Conservation (phyloP, 2,888 invertebrate species). For the Ichneumoninae sp. region DNA sequence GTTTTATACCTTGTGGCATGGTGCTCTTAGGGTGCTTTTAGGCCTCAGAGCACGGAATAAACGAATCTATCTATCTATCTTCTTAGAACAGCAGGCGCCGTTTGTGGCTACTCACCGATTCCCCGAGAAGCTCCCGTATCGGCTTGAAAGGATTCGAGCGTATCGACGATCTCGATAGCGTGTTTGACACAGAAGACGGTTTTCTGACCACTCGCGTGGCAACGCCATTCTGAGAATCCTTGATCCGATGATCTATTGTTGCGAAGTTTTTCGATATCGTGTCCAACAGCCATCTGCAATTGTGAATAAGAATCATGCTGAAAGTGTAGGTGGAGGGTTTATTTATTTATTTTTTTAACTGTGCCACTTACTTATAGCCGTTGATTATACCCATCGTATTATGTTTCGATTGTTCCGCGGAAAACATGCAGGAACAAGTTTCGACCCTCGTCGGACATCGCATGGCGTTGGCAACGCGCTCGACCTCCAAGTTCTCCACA, state of each 20-base stretch:
- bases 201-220: conserved; percentile 71
- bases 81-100: no score
- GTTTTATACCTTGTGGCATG: no score
- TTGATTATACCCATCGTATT: conserved; percentile 76
- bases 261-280: conserved; percentile 78
- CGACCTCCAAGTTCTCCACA: conserved; percentile 91
- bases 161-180: conserved; percentile 76
- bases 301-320: neutral
- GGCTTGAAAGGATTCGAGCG: conserved; percentile 79
- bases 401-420: conserved; percentile 70
- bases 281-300: conserved; percentile 80
- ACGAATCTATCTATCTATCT: neutral
- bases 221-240: conserved; percentile 72
- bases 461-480: conserved; percentile 90
- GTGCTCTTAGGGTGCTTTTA: no score
- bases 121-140: conserved; percentile 74
- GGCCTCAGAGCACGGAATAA: no score
- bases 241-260: conserved; percentile 75
- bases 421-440: conserved; percentile 86
- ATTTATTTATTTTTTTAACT: neutral
- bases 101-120: conserved; percentile 16
- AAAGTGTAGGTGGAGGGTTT: neutral
- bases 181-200: conserved; percentile 74
- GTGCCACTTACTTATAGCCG: conserved; percentile 79
- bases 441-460: conserved; percentile 93